Evolutionary conservation across 2,888 invertebrate genomes (phyloP).

Genomic region (Erebia epiphron): DNA sequence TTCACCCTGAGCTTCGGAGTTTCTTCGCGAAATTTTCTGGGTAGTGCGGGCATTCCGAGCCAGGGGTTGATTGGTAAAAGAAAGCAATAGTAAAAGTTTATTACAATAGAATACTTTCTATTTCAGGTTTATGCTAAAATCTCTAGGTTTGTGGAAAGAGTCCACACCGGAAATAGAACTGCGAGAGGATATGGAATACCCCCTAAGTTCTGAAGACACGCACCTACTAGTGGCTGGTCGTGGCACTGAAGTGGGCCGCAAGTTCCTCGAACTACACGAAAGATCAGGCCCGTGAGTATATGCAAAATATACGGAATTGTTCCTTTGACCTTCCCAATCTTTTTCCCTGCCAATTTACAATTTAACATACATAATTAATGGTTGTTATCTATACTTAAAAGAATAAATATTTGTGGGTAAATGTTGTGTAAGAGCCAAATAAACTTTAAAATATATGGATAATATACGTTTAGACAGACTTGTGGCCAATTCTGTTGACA

Average conservation of each 20-base stretch:
- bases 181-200: constrained; percentile 68
- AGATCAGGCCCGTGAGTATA: constrained; percentile 68
- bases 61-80: too few relatives aligned
- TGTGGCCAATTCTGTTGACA: too few relatives aligned
- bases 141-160: constrained; percentile 92
- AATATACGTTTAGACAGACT: too few relatives aligned
- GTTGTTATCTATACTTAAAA: too few relatives aligned
- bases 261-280: constrained; percentile 66
- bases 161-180: constrained; percentile 69
- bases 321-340: not conserved
- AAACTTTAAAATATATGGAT: too few relatives aligned
- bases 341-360: not conserved
- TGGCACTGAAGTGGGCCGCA: constrained; percentile 62
- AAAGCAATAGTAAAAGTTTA: too few relatives aligned
- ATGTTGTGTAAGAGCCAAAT: too few relatives aligned
- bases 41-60: too few relatives aligned
- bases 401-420: too few relatives aligned
- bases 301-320: not conserved
- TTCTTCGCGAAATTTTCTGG: too few relatives aligned
- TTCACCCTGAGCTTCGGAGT: too few relatives aligned
- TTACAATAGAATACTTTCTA: not conserved
- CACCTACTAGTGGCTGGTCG: constrained; percentile 63
- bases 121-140: constrained; percentile 93
- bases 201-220: constrained; percentile 61
- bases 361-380: not conserved